A percentile compares a stretch with the other conserved stretches of the same genome.
Conservation (phyloP, 2,797 vertebrate species). For the Myoxocephalus aenaeus region DNA sequence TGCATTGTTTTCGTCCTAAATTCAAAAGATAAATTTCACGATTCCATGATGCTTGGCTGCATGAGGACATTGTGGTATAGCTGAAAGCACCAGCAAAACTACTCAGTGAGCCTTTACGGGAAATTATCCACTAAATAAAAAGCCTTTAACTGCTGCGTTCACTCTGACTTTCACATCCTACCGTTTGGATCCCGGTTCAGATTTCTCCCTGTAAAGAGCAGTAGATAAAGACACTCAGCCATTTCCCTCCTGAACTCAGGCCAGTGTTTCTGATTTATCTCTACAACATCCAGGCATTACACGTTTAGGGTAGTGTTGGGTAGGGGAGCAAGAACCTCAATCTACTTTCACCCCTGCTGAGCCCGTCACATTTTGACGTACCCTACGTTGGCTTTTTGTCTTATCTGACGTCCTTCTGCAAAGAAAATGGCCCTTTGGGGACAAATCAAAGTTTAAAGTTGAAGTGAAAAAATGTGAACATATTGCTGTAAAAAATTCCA, state of each 20-base stretch:
- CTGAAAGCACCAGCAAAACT: not conserved
- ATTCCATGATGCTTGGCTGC: not conserved
- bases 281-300: not conserved
- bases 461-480: not conserved
- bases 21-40: not conserved
- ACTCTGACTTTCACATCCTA: not conserved
- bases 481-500: not conserved
- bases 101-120: not conserved
- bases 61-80: not conserved
- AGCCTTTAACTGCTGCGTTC: not conserved
- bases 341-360: not conserved
- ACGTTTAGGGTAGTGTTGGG: not conserved
- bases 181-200: not conserved
- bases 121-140: not conserved
- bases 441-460: not conserved
- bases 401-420: not conserved
- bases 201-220: not conserved
- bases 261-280: not conserved
- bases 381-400: not conserved
- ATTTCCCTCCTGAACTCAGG: not conserved
- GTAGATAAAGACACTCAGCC: not conserved
- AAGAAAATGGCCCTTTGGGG: not conserved
- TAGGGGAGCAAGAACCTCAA: not conserved
- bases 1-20: no score
- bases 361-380: not conserved